Conservation (phyloP, 2,888 invertebrate species). For the Trissolcus japonicus region DNA sequence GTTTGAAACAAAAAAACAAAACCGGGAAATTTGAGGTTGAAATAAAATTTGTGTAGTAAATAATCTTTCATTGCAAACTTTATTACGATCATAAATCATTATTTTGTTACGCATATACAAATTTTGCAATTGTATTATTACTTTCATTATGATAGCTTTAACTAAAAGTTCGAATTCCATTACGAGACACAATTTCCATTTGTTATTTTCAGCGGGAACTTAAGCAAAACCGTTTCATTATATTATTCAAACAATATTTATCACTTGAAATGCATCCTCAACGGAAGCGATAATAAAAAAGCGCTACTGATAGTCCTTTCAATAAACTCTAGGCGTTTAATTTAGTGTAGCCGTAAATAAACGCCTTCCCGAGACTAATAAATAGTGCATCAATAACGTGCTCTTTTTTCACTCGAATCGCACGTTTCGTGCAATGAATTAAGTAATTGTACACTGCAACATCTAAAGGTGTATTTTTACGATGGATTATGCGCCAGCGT, state of each 20-base stretch:
- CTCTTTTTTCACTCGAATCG: too few species aligned
- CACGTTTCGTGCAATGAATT: too few species aligned
- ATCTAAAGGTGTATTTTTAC: too few species aligned
- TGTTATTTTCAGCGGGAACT: constrained; percentile 34
- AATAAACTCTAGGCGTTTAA: constrained; percentile 7
- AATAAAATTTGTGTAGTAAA: not conserved
- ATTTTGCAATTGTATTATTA: constrained; percentile 9
- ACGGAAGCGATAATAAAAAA: constrained; percentile 21
- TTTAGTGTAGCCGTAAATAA: constrained; percentile 19
- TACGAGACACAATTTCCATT: constrained; percentile 36
- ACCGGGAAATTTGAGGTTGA: not conserved
- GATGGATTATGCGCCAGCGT: too few species aligned
- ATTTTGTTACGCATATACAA: too few species aligned
- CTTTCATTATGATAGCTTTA: constrained; percentile 42
- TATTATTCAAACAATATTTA: constrained; percentile 46
- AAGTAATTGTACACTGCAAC: too few species aligned
- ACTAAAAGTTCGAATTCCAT: constrained; percentile 35
- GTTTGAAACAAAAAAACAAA: constrained; percentile 20
- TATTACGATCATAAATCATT: too few species aligned
- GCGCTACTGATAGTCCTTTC: constrained; percentile 5
- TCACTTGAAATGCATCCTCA: constrained; percentile 11
- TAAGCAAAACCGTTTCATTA: constrained; percentile 41
- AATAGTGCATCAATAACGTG: not conserved
- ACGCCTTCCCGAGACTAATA: constrained; percentile 3
- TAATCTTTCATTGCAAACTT: too few species aligned